A percentile compares a stretch with the other conserved stretches of the same genome.
Evolutionary conservation across 2,113 vertebrate genomes (phyloP).

Genomic region (Orthonyx spaldingii): DNA sequence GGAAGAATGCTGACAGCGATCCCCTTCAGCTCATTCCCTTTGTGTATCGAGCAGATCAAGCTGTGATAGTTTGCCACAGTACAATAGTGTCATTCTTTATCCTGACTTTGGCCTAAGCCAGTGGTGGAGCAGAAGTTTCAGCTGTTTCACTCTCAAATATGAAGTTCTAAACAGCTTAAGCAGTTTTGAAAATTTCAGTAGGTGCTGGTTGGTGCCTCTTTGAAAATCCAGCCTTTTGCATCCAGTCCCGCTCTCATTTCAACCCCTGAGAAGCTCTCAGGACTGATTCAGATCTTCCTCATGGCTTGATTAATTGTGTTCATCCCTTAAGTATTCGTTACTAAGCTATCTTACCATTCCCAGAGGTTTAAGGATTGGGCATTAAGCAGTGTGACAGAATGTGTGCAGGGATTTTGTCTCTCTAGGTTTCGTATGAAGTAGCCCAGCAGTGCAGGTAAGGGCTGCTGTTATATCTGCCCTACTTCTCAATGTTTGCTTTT

Average conservation of each 20-base stretch:
- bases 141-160: background rate
- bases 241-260: background rate
- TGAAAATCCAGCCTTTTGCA: background rate
- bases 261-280: background rate
- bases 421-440: background rate
- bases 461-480: background rate
- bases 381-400: background rate
- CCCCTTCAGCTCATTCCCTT: background rate
- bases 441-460: background rate
- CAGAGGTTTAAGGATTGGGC: background rate
- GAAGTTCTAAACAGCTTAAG: background rate
- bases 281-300: background rate
- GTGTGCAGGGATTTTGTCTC: background rate
- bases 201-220: background rate
- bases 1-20: background rate
- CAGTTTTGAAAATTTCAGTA: background rate
- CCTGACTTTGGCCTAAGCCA: background rate
- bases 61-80: background rate
- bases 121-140: background rate
- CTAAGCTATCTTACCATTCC: background rate
- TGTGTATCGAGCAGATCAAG: background rate
- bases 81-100: background rate
- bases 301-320: background rate
- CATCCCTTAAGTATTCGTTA: background rate
- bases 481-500: background rate